Conservation (phyloP, 2,113 vertebrate genomes). For the Sphaerodactylus townsendi region DNA sequence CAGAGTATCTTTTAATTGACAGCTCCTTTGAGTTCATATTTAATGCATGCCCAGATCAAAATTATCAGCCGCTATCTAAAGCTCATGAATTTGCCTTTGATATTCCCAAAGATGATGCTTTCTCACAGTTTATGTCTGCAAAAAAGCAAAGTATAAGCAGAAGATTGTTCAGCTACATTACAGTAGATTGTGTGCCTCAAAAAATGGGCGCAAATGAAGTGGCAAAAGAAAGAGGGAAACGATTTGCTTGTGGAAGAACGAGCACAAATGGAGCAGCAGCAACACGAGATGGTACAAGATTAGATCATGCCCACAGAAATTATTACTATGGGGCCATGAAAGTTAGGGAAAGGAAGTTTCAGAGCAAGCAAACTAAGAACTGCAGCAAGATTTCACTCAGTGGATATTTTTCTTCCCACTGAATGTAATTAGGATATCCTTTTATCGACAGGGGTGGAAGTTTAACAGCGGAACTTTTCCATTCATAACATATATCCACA, state of each 20-base stretch:
- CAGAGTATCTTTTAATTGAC: not conserved
- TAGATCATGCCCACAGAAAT: constrained; percentile 48
- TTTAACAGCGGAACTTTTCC: not conserved
- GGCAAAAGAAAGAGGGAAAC: constrained; percentile 49
- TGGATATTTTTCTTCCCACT: not conserved
- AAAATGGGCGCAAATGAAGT: constrained; percentile 56
- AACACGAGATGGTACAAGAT: constrained; percentile 40
- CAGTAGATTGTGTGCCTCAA: constrained; percentile 27
- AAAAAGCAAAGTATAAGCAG: constrained; percentile 38
- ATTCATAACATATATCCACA: not conserved
- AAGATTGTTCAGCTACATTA: constrained; percentile 38
- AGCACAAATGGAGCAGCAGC: constrained; percentile 56
- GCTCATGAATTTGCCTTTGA: not conserved
- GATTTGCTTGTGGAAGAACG: constrained; percentile 44
- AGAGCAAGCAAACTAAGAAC: constrained; percentile 45
- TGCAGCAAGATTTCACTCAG: not conserved
- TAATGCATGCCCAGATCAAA: not conserved
- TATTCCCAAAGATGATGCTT: not conserved
- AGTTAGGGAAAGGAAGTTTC: constrained; percentile 42
- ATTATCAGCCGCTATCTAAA: not conserved
- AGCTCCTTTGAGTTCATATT: not conserved
- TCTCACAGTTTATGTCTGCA: constrained; percentile 25
- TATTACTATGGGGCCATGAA: not conserved
- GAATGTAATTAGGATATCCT: not conserved
- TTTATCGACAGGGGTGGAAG: not conserved